phyloP scores from a whole-genome alignment of 2,113 vertebrate species.

The Tachysurus fulvidraco region DNA sequence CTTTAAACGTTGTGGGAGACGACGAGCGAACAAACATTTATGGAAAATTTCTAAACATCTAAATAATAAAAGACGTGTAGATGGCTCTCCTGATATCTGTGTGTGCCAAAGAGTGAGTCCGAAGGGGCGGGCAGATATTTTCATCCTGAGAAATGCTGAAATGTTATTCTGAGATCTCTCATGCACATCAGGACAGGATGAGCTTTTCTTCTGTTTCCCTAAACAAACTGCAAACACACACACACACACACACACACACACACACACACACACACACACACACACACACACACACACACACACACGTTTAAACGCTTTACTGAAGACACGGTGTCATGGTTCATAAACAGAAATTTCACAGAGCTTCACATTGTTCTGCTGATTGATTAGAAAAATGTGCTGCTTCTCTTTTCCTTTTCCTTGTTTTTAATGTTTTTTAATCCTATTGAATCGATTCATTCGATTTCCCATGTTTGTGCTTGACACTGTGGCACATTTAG shows the following conservation, averaged over 20 bases:
- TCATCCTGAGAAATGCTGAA: slow-evolving; percentile 48
- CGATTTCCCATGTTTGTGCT: background rate
- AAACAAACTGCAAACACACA: background rate
- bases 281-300: background rate
- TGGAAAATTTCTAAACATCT: slow-evolving; percentile 44
- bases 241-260: slow-evolving; percentile 3
- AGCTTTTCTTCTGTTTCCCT: background rate
- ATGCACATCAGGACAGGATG: slow-evolving; percentile 24
- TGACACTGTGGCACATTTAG: background rate
- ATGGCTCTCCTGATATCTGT: slow-evolving; percentile 47
- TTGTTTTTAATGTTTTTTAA: background rate
- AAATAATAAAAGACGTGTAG: background rate
- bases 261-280: background rate
- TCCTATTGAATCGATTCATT: background rate
- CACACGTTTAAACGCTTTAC: background rate
- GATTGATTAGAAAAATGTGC: background rate
- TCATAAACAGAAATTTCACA: background rate
- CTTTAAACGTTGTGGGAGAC: slow-evolving; percentile 44
- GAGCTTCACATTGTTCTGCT: background rate
- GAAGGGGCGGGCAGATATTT: slow-evolving; percentile 44
- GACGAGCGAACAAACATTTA: slow-evolving; percentile 38
- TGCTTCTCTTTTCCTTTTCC: background rate
- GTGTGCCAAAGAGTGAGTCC: slow-evolving; percentile 38
- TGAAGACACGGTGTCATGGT: background rate
- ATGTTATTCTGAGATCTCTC: slow-evolving; percentile 41